These are phyloP conservation scores for Caenorhabditis brenneri DNA, from an alignment of 1,140 invertebrate species.

Conservation along the genomic window DNA sequence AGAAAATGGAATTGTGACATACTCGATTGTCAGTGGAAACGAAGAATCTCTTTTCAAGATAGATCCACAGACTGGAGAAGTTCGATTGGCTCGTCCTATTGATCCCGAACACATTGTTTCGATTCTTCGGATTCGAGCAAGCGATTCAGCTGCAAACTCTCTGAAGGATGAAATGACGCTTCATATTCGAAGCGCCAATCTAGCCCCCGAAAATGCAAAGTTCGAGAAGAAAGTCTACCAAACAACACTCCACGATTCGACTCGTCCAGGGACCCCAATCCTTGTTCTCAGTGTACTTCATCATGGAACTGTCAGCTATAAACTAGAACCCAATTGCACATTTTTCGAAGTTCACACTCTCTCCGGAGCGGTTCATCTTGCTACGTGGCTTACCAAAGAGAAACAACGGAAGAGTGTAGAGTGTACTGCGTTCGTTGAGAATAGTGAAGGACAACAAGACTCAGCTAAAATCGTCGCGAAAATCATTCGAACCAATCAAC, in stretches of 20 bases:
- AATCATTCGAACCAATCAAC: constrained; percentile 89
- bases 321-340: constrained; percentile 38
- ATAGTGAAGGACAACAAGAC: constrained; percentile 20
- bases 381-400: constrained; percentile 41
- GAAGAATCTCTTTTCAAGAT: constrained; percentile 82
- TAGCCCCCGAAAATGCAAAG: neutral
- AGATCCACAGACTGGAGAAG: constrained; percentile 69
- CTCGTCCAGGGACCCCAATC: constrained; percentile 8
- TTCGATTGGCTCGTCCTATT: constrained; percentile 36
- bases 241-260: constrained; percentile 12
- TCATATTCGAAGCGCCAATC: neutral
- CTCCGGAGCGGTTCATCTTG: constrained; percentile 49
- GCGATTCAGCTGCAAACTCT: constrained; percentile 34
- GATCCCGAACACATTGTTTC: constrained; percentile 48
- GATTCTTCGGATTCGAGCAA: constrained; percentile 56
- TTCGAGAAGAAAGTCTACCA: constrained; percentile 45
- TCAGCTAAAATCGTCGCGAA: constrained; percentile 81
- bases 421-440: constrained; percentile 52
- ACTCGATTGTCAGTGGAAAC: constrained; percentile 81
- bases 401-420: constrained; percentile 43
- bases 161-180: constrained; percentile 10
- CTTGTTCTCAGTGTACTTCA: constrained; percentile 29
- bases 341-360: constrained; percentile 50
- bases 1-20: constrained; percentile 86
- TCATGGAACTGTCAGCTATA: constrained; percentile 40